Evolutionary conservation across 2,888 invertebrate genomes (phyloP).

Genomic region (Eupithecia subumbrata): DNA sequence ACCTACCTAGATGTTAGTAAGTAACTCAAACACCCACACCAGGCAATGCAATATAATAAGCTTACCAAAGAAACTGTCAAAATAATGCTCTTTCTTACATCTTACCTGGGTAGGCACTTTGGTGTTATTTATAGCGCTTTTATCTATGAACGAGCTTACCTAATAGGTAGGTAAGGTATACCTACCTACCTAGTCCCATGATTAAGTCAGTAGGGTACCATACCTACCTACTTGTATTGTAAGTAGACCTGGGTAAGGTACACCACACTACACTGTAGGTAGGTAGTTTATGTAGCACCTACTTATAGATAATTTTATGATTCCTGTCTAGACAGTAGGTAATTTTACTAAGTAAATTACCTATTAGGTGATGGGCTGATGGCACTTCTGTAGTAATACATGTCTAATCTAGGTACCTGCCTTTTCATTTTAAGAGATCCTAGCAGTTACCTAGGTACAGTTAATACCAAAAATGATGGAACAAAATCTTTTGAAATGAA

Average conservation of each 20-base stretch:
- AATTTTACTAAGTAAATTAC: not conserved
- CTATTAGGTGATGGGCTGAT: not conserved
- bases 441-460: not conserved
- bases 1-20: not conserved
- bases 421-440: no score
- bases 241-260: no score
- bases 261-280: no score
- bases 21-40: constrained; percentile 38
- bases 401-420: not conserved
- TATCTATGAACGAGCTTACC: not conserved
- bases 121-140: constrained; percentile 10
- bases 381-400: not conserved
- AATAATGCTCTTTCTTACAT: constrained; percentile 28
- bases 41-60: constrained; percentile 22
- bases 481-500: not conserved
- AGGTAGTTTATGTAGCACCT: no score
- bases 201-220: not conserved
- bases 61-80: constrained; percentile 29
- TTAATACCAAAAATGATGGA: not conserved
- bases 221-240: no score
- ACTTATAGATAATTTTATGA: no score
- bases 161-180: no score
- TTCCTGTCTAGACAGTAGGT: not conserved
- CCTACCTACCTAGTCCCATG: not conserved
- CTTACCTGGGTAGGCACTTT: constrained; percentile 11